Conservation (phyloP, 1,140 invertebrate genomes). For the Trichonephila inaurata region DNA sequence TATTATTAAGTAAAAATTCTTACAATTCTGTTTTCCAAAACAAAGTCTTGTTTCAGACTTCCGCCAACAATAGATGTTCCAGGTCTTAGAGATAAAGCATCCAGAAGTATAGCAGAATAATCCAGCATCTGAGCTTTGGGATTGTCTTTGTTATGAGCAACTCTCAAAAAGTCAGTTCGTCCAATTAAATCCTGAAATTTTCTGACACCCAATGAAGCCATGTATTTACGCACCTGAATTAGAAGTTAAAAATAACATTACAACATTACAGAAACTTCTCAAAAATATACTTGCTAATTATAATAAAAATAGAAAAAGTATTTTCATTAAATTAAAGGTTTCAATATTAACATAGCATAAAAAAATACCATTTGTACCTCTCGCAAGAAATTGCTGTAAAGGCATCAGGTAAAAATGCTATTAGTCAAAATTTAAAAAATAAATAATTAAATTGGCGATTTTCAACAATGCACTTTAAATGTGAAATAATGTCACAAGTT, state of each 20-base stretch:
- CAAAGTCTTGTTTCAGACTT: constrained; percentile 92
- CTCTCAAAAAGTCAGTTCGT: constrained; percentile 90
- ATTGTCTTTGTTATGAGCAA: constrained; percentile 83
- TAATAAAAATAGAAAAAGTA: too few species aligned
- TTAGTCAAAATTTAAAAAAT: too few species aligned
- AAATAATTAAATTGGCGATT: too few species aligned
- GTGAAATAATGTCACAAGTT: too few species aligned
- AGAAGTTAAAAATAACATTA: neutral
- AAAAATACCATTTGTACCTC: too few species aligned
- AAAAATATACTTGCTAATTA: too few species aligned
- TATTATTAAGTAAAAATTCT: neutral
- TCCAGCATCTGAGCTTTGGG: constrained; percentile 93
- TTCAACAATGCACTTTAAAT: too few species aligned
- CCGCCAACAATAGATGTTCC: constrained; percentile 95
- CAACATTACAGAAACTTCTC: neutral
- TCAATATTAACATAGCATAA: too few species aligned
- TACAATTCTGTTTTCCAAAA: constrained; percentile 90
- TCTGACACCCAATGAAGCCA: constrained; percentile 94
- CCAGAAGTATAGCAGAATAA: constrained; percentile 91
- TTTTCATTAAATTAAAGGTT: neutral
- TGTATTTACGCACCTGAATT: constrained; percentile 84
- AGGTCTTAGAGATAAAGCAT: constrained; percentile 93
- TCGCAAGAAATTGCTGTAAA: too few species aligned
- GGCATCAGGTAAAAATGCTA: too few species aligned
- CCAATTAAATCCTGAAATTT: constrained; percentile 97